A percentile compares a stretch with the other conserved stretches of the same genome.
Conservation (phyloP, 2,888 invertebrate species). For the Norana najaformis region DNA sequence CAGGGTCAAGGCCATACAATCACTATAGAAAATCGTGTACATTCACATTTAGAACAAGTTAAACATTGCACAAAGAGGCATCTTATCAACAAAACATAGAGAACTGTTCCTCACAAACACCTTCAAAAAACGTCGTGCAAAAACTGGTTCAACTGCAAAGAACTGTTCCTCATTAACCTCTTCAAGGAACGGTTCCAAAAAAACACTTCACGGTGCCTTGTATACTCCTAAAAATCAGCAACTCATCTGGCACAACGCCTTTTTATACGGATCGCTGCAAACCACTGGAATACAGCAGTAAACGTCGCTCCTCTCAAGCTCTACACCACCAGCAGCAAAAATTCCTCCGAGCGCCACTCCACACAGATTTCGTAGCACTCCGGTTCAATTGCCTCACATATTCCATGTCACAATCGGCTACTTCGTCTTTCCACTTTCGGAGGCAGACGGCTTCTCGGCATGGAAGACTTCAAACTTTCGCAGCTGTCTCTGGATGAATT, state of each 20-base stretch:
- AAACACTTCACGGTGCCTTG: neutral
- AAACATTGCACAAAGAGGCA: neutral
- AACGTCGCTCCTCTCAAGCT: neutral
- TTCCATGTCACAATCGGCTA: neutral
- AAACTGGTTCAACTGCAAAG: neutral
- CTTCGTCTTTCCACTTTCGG: neutral
- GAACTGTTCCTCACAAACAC: neutral
- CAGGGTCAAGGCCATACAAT: no score
- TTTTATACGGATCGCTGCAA: neutral
- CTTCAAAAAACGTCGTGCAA: neutral
- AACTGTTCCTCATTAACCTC: neutral
- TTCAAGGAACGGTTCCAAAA: neutral
- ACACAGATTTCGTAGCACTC: neutral
- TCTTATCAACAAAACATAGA: neutral
- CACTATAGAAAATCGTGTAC: no score
- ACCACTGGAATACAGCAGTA: neutral
- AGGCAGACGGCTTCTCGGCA: neutral
- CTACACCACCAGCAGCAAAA: neutral
- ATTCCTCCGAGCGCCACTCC: neutral
- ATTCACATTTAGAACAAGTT: no score
- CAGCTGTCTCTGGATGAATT: slow-evolving; percentile 64
- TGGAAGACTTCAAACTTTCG: slow-evolving; percentile 52
- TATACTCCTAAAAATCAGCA: neutral
- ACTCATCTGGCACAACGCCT: neutral
- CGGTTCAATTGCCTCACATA: neutral